Evolutionary conservation across 1,140 invertebrate genomes (phyloP), one percentile per base, ranked within the genome.

Genomic region (Drosophila cardini): DNA sequence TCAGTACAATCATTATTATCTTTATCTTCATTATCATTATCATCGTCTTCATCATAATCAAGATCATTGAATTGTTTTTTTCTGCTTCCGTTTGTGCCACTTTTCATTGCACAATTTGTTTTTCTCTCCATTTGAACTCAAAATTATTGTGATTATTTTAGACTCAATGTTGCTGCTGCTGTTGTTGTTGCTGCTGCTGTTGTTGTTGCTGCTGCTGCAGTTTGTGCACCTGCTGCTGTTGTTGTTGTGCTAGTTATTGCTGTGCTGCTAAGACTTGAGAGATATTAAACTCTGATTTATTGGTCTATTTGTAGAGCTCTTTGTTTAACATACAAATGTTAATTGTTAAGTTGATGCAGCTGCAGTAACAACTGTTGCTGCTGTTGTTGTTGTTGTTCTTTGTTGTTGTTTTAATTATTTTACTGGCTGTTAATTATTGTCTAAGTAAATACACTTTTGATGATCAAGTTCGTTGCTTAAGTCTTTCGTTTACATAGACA

Each of bases 111-210:
- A 45, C 61, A 67, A 43, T 60, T 69, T 42, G 30, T 56, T 62
- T 69, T 62, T 69, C 76, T 69, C 76, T 83, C 72, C 72, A 79
- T 56, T 86, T 82, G 82, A 81, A 72, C 69, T 78, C 56, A 67
- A 86, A 82, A 86, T 86, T 79, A 82, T 86, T 86, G 82, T 86
- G 71, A 86, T 86, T 86, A 82, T 81, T 71, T 72, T 42, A 72
- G 77, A 72, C 53, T 72, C 78, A 58, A 32, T 63, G 11, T 8
- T 18, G 3, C 21, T 9, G 32, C 32, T 69, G 30, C 5, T 58
- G n/a, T 34, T 56, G 55, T 50, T 67, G 46, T 21, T 80, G 67
- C 9, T 42, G 57, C 42, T 60, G 45, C 38, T 71, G 60, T 42
- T 60, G 15, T 18, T 26, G 5, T 15, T 11, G 13, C n/a, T n/a